Conservation (phyloP, 2,888 invertebrate species). For the Luperina testacea region DNA sequence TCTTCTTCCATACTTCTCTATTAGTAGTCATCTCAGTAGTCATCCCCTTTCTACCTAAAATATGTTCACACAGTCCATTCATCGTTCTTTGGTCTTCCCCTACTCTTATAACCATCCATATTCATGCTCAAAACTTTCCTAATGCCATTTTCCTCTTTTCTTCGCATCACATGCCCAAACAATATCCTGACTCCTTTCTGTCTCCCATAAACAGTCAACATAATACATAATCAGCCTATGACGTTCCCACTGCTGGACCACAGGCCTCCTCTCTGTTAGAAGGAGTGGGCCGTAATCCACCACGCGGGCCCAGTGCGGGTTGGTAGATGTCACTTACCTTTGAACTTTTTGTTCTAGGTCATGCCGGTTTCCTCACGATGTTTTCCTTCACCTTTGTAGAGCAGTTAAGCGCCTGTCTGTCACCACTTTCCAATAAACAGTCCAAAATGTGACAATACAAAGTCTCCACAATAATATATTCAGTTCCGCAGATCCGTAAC, state of each 20-base stretch:
- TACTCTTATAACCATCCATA: not conserved
- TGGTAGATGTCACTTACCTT: too few species aligned
- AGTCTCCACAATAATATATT: conserved; percentile 18
- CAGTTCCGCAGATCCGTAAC: conserved; percentile 28
- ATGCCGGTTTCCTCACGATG: too few species aligned
- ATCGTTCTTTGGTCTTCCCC: not conserved
- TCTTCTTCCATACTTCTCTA: not conserved
- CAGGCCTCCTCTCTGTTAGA: too few species aligned
- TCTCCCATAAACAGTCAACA: not conserved
- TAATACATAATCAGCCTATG: too few species aligned
- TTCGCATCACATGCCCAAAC: not conserved
- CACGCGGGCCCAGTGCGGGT: too few species aligned
- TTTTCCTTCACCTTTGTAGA: too few species aligned
- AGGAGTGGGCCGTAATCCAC: too few species aligned
- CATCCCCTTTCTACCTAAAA: not conserved
- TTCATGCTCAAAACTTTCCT: not conserved
- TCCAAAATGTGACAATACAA: conserved; percentile 2
- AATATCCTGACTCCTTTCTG: not conserved
- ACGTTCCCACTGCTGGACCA: too few species aligned
- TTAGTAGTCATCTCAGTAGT: not conserved
- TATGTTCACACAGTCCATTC: too few species aligned
- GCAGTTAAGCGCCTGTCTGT: too few species aligned
- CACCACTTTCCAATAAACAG: not conserved
- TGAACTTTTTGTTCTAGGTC: too few species aligned
- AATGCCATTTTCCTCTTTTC: too few species aligned